Evolutionary conservation across 2,797 vertebrate genomes (phyloP).

Genomic region (Coranthus polyacanthus): DNA sequence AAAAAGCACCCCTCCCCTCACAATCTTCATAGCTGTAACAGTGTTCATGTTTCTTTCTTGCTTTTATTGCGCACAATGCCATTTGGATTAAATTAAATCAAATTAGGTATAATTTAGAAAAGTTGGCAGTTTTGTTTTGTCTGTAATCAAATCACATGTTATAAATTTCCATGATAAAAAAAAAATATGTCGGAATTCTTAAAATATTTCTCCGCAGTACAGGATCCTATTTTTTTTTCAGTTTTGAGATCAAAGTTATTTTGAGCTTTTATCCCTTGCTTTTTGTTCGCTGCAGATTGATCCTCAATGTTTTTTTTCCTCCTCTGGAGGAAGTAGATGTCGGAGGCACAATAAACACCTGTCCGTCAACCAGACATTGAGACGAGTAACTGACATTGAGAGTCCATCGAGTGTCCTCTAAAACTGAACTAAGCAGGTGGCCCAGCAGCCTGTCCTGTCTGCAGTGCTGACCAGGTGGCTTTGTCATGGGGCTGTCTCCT

Average conservation of each 20-base stretch:
- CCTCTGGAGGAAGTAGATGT: conserved; percentile 44
- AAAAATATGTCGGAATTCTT: conserved; percentile 7
- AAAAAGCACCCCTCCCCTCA: conserved; percentile 49
- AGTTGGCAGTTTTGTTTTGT: conserved; percentile 16
- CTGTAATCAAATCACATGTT: conserved; percentile 12
- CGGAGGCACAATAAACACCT: conserved; percentile 64
- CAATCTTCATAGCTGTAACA: conserved; percentile 51
- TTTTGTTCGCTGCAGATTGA: conserved; percentile 44
- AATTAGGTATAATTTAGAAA: conserved; percentile 31
- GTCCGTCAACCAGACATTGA: conserved; percentile 72
- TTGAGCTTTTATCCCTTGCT: conserved; percentile 9
- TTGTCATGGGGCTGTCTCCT: conserved; percentile 80
- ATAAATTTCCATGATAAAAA: conserved; percentile 14
- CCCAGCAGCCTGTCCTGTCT: conserved; percentile 75
- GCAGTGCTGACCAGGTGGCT: conserved; percentile 81
- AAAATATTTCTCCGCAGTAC: background rate
- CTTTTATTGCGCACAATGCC: conserved; percentile 47
- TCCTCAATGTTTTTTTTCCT: conserved; percentile 15
- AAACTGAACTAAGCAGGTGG: conserved; percentile 77
- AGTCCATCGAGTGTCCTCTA: conserved; percentile 75
- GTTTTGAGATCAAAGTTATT: conserved; percentile 42
- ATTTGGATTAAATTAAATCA: conserved; percentile 40
- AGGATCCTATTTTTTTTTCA: conserved; percentile 15
- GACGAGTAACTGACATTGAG: conserved; percentile 76
- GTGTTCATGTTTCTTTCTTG: conserved; percentile 49